Base-by-base conservation (phyloP, 2,888 invertebrate genomes). In the Cosmia pyralina region DNA sequence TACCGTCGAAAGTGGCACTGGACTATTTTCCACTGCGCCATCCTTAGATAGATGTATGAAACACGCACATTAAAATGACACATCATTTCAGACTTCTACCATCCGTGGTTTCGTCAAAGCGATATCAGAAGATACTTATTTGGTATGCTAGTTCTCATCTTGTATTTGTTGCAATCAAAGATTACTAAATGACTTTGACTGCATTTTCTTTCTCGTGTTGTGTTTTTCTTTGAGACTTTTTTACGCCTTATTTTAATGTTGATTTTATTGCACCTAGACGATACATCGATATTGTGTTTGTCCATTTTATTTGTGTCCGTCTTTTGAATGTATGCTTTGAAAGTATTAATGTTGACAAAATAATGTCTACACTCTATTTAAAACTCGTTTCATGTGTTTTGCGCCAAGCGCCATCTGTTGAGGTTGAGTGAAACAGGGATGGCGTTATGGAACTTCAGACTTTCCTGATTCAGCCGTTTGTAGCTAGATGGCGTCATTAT, bases 121-220 rank as follows among this genome's bases (percentile, higher is more conserved):
- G 90, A 93, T 87, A 88, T 94, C 87, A 92, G 90, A 79, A 91
- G 91, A 88, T 91, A 89, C 81, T 91, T 95, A 75, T 92, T 94
- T 90, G 95, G 95, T 95, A 95, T 91, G 94, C 90, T 68, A 59
- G 81, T 46, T 87, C 74, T 75, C 82, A 53, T 58, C 81, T 85
- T 69, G 34, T 48, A 46, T 41, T 63, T 73, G 59, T 75, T 41
- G 57, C 60, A 67, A 69, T 83, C 66, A 74, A 75, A 76, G 80
- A 80, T 72, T 71, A 83, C 72, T 70, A 75, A 75, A 69, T 69
- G 58, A 72, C 66, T 78, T 79, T 79, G 69, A 69, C 48, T 69
- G 59, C 38, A 57, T 58, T 69, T 68, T 69, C 2, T 38, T 52
- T 53, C 15, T 72, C 46, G 10, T 66, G 19, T 67, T n/a, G 28